These are phyloP conservation scores for Entomobrya proxima DNA, from an alignment of 2,888 invertebrate species.

Conservation along the genomic window DNA sequence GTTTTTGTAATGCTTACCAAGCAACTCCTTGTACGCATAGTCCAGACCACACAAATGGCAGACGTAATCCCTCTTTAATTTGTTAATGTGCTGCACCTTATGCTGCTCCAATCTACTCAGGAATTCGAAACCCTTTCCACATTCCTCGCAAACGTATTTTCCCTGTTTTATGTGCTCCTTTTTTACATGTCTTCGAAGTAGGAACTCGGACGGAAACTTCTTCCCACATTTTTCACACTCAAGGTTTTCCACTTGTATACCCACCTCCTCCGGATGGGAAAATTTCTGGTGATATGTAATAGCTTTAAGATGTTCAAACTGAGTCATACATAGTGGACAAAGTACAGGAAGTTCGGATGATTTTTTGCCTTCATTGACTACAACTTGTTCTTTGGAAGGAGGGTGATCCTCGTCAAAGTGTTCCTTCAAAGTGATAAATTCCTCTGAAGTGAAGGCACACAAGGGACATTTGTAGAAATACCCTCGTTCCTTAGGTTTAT, in stretches of 20 bases:
- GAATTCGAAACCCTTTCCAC: constrained; percentile 20
- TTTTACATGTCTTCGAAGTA: not conserved
- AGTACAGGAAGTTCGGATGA: not conserved
- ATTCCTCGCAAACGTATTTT: constrained; percentile 21
- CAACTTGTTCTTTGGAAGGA: not conserved
- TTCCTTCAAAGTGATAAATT: not conserved
- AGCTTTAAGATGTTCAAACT: not conserved
- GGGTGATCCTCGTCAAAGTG: not conserved
- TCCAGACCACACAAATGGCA: constrained; percentile 40
- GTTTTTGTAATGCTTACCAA: constrained; percentile 29
- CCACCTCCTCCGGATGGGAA: not conserved
- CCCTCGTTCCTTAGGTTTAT: not conserved
- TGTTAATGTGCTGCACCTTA: not conserved
- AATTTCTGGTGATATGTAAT: not conserved
- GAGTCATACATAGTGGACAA: not conserved
- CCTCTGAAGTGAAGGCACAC: not conserved
- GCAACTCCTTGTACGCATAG: not conserved
- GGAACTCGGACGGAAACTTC: not conserved
- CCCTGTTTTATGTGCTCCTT: not conserved
- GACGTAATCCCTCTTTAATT: constrained; percentile 18
- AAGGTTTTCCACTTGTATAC: not conserved
- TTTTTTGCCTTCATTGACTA: not conserved
- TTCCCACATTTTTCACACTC: not conserved
- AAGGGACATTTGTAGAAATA: not conserved
- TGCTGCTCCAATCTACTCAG: not conserved